Conservation (phyloP, 2,888 invertebrate species). For the Himalopsyche japonica region DNA sequence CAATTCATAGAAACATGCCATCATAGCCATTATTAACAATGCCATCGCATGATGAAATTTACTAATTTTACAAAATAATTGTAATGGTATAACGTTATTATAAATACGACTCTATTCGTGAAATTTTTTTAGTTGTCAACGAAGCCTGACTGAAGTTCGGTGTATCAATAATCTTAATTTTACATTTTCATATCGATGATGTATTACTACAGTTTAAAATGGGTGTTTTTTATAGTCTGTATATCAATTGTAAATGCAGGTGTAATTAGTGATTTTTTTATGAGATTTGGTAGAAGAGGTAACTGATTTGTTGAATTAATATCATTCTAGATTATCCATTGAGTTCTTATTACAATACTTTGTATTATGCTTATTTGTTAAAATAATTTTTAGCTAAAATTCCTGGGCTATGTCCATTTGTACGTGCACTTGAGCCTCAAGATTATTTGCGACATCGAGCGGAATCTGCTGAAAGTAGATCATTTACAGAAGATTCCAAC, state of each 20-base stretch:
- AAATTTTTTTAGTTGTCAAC: too few species aligned
- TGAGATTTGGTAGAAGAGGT: background rate
- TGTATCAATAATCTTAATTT: too few species aligned
- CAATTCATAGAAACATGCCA: too few species aligned
- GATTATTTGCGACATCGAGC: conserved; percentile 24
- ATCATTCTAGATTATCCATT: background rate
- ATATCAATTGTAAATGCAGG: background rate
- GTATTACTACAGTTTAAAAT: background rate
- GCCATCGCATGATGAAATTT: too few species aligned
- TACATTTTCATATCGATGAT: background rate
- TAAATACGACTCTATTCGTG: too few species aligned
- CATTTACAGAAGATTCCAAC: background rate
- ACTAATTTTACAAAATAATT: too few species aligned
- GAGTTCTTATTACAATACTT: background rate
- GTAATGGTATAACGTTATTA: too few species aligned
- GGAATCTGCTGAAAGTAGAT: conserved; percentile 6
- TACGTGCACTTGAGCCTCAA: conserved; percentile 21
- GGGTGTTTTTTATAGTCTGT: background rate
- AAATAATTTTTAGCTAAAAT: background rate
- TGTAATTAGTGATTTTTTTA: background rate
- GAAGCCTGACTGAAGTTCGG: too few species aligned
- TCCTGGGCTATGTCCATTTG: conserved; percentile 20
- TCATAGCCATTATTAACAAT: too few species aligned
- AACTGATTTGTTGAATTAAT: background rate
- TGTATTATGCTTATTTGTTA: background rate